A percentile compares a stretch with the other conserved stretches of the same genome.
Conservation (phyloP, 2,888 invertebrate species). For the Charanyca ferruginea region DNA sequence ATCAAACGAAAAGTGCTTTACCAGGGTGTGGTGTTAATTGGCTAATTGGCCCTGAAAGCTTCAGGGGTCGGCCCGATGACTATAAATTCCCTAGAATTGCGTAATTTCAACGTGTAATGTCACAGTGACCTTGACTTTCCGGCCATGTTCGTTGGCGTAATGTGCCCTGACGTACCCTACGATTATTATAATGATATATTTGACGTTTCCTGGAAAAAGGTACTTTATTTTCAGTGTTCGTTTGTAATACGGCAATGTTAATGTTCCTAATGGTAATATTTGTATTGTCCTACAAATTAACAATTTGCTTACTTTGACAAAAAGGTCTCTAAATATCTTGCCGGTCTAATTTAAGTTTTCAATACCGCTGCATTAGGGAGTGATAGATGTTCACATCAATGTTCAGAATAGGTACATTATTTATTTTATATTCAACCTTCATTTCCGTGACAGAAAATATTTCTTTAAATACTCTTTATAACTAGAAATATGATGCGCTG, state of each 20-base stretch:
- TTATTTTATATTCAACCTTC: too few species aligned
- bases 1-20: slow-evolving; percentile 51
- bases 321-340: too few species aligned
- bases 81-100: slow-evolving; percentile 65
- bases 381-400: too few species aligned
- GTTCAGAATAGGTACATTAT: too few species aligned
- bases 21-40: slow-evolving; percentile 70
- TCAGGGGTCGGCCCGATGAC: slow-evolving; percentile 60
- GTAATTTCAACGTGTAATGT: slow-evolving; percentile 60
- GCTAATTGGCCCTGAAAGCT: slow-evolving; percentile 74
- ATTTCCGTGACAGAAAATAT: too few species aligned
- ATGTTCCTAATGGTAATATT: background rate
- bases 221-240: slow-evolving; percentile 10
- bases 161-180: slow-evolving; percentile 8
- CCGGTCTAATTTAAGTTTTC: too few species aligned
- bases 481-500: too few species aligned
- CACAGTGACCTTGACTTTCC: slow-evolving; percentile 61
- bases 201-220: slow-evolving; percentile 37
- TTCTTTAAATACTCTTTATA: too few species aligned
- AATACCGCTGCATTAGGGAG: too few species aligned
- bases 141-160: slow-evolving; percentile 12
- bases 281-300: background rate
- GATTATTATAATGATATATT: slow-evolving; percentile 17
- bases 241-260: background rate
- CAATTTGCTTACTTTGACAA: slow-evolving; percentile 2